These are phyloP conservation scores for Drosophila kohkoa DNA, from an alignment of 1,140 invertebrate species.

Conservation along the genomic window DNA sequence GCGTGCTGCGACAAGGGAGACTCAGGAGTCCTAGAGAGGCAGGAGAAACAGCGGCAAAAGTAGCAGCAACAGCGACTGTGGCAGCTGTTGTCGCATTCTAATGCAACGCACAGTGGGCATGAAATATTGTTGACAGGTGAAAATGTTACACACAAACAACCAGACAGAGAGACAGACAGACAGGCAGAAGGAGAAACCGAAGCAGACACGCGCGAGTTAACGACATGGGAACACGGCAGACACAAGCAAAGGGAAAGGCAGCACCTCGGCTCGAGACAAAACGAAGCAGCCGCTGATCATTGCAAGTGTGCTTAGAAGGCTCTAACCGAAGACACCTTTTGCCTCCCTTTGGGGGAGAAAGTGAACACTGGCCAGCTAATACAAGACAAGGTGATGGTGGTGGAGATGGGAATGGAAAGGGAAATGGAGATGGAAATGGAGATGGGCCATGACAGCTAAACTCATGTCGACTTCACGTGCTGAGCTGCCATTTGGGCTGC, in stretches of 20 bases:
- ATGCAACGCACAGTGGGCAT: constrained; percentile 79
- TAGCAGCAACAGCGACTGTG: constrained; percentile 27
- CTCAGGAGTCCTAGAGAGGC: constrained; percentile 18
- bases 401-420: not conserved
- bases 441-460: constrained; percentile 7
- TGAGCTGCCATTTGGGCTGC: constrained; percentile 63
- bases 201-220: constrained; percentile 63
- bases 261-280: not conserved
- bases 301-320: constrained; percentile 1
- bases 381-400: constrained; percentile 10
- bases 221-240: constrained; percentile 61
- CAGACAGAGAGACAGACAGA: constrained; percentile 19
- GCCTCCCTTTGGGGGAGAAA: constrained; percentile 8
- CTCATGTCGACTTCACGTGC: constrained; percentile 54
- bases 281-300: constrained; percentile 11
- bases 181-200: not conserved
- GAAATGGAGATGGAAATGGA: not conserved
- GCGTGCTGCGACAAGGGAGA: constrained; percentile 39
- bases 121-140: constrained; percentile 82
- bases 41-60: constrained; percentile 5
- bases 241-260: constrained; percentile 5
- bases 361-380: constrained; percentile 23
- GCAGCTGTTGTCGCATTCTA: constrained; percentile 76
- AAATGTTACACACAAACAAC: constrained; percentile 51
- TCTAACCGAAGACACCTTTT: constrained; percentile 6